These are phyloP conservation scores for Malacoraja senta DNA, from an alignment of 2,797 vertebrate genomes.

Conservation along the genomic window DNA sequence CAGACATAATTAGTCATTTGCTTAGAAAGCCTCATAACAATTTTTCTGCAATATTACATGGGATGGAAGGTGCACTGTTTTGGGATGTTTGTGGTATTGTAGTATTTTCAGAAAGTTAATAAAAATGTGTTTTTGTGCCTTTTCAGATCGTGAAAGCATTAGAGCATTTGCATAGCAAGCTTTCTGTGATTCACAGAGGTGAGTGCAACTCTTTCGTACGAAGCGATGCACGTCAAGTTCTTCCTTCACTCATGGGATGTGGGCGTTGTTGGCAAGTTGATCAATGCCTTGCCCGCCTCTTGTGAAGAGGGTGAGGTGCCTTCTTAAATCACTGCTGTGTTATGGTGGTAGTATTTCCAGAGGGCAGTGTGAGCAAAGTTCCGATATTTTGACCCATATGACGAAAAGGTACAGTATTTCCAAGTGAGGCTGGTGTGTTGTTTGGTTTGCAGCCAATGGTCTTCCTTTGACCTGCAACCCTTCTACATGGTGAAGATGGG, in stretches of 20 bases:
- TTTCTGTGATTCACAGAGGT: constrained; percentile 69
- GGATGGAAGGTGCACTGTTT: not conserved
- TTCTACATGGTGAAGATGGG: too few species aligned
- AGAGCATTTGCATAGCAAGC: constrained; percentile 68
- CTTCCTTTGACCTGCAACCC: too few species aligned
- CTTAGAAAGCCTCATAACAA: not conserved
- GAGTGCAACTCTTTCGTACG: constrained; percentile 37
- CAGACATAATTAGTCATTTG: not conserved
- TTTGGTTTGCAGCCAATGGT: too few species aligned
- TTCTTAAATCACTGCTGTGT: too few species aligned
- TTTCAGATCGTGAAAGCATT: constrained; percentile 63
- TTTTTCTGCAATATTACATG: not conserved
- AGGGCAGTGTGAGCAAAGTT: too few species aligned
- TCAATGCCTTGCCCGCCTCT: too few species aligned
- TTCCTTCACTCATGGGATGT: too few species aligned
- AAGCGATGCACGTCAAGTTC: not conserved
- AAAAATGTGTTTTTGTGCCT: not conserved
- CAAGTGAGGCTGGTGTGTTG: too few species aligned
- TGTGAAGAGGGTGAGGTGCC: too few species aligned
- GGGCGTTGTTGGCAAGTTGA: too few species aligned
- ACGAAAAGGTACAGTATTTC: not conserved
- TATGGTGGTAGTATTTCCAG: too few species aligned
- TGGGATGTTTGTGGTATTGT: not conserved
- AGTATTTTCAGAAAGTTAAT: not conserved
- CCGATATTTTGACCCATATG: too few species aligned